A percentile compares a stretch with the other conserved stretches of the same genome.
Conservation (phyloP, 2,113 vertebrate species). For the Jaculus jaculus region DNA sequence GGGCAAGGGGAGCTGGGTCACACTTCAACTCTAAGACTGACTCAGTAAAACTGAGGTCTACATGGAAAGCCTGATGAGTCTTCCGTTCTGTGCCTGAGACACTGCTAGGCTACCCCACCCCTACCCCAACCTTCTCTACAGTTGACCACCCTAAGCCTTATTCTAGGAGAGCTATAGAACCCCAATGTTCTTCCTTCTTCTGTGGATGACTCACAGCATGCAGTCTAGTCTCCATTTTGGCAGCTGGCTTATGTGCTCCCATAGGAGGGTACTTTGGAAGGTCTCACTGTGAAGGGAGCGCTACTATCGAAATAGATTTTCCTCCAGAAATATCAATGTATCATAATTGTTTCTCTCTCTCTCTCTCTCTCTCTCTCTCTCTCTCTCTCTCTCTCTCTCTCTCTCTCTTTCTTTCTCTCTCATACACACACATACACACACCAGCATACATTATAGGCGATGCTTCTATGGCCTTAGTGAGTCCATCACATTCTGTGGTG, state of each 20-base stretch:
- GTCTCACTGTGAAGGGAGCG: not conserved
- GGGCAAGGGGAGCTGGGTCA: not conserved
- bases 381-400: not conserved
- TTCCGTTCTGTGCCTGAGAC: not conserved
- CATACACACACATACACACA: not conserved
- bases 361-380: not conserved
- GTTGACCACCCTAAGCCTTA: not conserved
- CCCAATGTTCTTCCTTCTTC: not conserved
- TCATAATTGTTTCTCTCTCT: no score
- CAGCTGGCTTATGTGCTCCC: not conserved
- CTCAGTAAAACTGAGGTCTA: not conserved
- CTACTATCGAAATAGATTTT: not conserved
- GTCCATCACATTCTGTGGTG: not conserved
- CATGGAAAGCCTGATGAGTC: not conserved
- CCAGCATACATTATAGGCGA: not conserved
- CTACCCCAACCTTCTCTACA: not conserved
- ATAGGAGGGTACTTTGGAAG: not conserved
- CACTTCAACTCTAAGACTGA: not conserved
- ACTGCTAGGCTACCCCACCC: not conserved
- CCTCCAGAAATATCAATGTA: not conserved
- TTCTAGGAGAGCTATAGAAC: not conserved
- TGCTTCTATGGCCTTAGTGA: slow-evolving; percentile 29
- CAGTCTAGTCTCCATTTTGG: not conserved
- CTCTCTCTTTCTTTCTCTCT: not conserved
- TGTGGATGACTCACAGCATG: not conserved